Base-by-base conservation (phyloP, 2,888 invertebrate genomes). In the Tortrix viridana region DNA sequence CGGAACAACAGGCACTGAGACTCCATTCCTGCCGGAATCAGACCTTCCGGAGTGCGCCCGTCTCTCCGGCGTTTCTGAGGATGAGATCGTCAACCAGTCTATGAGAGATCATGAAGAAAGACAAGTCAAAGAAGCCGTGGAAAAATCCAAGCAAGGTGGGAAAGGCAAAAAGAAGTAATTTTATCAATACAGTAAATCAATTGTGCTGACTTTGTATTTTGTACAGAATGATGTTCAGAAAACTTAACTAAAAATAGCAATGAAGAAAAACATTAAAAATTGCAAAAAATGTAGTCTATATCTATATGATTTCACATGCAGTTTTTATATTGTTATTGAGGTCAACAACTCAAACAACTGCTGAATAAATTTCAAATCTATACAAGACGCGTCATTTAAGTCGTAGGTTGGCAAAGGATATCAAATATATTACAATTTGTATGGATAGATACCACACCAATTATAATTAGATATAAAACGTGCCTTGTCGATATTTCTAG, bases 1-100 rank as follows among this genome's bases (percentile, higher is more conserved):
- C 76, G 99, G 99, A 41, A 99, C 99, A 0, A 98, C 98, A 0
- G 97, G 97, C 37, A 97, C 97, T 0, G 96, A 97, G 82, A 98
- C 99, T 0, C 89, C 93, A 0, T 99, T 99, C 88, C 92, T 99
- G 70, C 93, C 96, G 0, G 98, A 98, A 67, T 86, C 91, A 0
- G 89, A 92, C 0, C 74, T 90, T 38, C 92, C 92, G 0, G 96
- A 96, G 65, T 96, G 97, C 81, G 98, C 98, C 0, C 94, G 97
- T 20, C 93, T 98, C 32, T 95, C 95, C 22, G 94, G 94, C 7
- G 89, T 87, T 65, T 94, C 94, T 0, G 95, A 96, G 61, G 95
- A 96, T 53, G 94, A 95, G 32, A 82, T 92, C 38, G 84, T 89
- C 58, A 85, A 84, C 65, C 88, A 88, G 58, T 87, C 88, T 0